These are phyloP conservation scores for Sympetrum striolatum DNA, from an alignment of 2,888 invertebrate genomes.

Conservation along the genomic window DNA sequence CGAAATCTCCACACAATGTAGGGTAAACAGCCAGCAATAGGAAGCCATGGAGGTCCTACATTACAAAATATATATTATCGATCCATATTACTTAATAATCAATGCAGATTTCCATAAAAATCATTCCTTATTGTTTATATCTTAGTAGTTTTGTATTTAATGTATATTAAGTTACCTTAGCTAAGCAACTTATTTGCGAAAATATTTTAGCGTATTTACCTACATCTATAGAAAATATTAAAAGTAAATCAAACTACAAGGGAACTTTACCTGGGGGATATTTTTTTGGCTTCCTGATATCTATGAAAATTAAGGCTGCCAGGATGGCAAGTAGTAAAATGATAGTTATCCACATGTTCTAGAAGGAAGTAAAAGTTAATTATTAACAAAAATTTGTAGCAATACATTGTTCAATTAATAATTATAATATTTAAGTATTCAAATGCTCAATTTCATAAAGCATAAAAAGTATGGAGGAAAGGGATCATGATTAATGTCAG, in stretches of 20 bases:
- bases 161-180: too few species aligned
- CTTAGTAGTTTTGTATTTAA: too few species aligned
- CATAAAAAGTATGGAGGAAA: too few species aligned
- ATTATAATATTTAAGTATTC: too few species aligned
- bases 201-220: neutral
- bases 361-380: neutral
- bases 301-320: slow-evolving; percentile 46
- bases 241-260: neutral
- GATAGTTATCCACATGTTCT: slow-evolving; percentile 37
- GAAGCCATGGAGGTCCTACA: slow-evolving; percentile 75
- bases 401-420: too few species aligned
- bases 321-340: neutral
- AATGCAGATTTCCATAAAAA: neutral
- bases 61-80: neutral
- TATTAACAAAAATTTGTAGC: too few species aligned
- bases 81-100: neutral
- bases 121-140: too few species aligned
- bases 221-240: neutral
- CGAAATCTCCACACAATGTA: slow-evolving; percentile 70
- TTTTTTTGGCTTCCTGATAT: slow-evolving; percentile 59
- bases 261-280: slow-evolving; percentile 63
- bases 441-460: too few species aligned
- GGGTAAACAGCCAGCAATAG: slow-evolving; percentile 72
- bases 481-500: too few species aligned
- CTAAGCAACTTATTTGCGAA: neutral